Conservation (phyloP, 1,140 invertebrate genomes). For the Mercenaria mercenaria region DNA sequence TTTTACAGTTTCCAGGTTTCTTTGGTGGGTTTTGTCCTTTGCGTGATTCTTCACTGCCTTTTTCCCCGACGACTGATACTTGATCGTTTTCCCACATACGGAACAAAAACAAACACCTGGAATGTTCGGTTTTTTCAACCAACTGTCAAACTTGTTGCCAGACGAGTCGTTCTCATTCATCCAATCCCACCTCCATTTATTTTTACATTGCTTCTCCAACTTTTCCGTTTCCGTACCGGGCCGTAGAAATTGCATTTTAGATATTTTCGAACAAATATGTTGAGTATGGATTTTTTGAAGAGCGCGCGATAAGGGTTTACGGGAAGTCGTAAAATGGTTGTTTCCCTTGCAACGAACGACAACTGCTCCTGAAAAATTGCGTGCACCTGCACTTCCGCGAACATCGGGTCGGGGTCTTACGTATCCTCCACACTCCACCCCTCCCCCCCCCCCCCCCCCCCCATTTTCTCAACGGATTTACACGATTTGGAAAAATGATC, state of each 20-base stretch:
- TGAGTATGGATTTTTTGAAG: neutral
- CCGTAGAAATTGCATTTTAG: neutral
- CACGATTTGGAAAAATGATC: neutral
- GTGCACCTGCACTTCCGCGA: neutral
- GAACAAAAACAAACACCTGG: neutral
- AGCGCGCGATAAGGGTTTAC: neutral
- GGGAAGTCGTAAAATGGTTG: no score
- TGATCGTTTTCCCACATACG: neutral
- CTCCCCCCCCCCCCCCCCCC: neutral
- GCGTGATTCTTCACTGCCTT: neutral
- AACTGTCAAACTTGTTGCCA: neutral
- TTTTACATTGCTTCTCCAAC: neutral
- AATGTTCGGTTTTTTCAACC: neutral
- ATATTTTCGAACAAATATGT: neutral
- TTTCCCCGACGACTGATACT: neutral
- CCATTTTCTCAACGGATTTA: neutral
- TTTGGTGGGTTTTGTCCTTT: neutral
- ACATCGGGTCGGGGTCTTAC: neutral
- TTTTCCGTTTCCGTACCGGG: neutral
- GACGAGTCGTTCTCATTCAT: neutral
- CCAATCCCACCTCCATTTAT: slow-evolving; percentile 41
- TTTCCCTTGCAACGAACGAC: no score
- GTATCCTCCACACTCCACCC: neutral
- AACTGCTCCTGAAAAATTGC: neutral
- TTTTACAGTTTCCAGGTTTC: neutral